phyloP scores from a whole-genome alignment of 1,140 invertebrate genomes.

The Atopsyche davidsoni region DNA sequence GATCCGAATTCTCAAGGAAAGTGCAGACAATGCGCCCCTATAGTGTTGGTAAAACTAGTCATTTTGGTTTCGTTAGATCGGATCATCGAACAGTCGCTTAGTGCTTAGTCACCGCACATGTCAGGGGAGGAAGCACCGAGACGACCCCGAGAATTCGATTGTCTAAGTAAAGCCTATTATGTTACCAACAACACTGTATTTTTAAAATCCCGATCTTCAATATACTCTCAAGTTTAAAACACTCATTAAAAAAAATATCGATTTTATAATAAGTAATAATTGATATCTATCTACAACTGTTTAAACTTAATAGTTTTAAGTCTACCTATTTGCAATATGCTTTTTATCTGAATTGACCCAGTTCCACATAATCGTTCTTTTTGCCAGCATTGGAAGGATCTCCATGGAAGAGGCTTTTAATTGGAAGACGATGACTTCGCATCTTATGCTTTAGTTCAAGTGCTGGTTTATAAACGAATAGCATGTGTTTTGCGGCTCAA shows the following conservation, averaged over 20 bases:
- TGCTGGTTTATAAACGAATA: slow-evolving; percentile 3
- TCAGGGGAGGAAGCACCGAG: not conserved
- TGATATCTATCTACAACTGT: too few species aligned
- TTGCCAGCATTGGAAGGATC: slow-evolving; percentile 1
- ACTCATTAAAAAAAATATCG: too few species aligned
- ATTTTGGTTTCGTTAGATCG: slow-evolving; percentile 2
- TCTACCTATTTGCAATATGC: too few species aligned
- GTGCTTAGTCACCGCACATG: slow-evolving; percentile 23
- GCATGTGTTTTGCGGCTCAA: slow-evolving; percentile 22
- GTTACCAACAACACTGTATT: too few species aligned
- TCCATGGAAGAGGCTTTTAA: slow-evolving; percentile 13
- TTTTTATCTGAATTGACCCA: too few species aligned
- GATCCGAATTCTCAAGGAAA: slow-evolving; percentile 15
- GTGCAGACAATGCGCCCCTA: slow-evolving; percentile 16
- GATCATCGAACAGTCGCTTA: slow-evolving; percentile 9
- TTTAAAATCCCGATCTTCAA: too few species aligned
- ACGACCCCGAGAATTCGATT: too few species aligned
- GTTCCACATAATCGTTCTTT: too few species aligned
- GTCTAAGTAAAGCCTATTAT: too few species aligned
- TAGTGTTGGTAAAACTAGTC: slow-evolving; percentile 1
- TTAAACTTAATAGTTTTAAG: too few species aligned
- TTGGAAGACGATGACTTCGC: slow-evolving; percentile 24
- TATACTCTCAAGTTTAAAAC: too few species aligned
- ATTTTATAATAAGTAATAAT: too few species aligned
- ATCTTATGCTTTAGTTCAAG: slow-evolving; percentile 25